Conservation (phyloP, 2,888 invertebrate species). For the Catocala fraxini region DNA sequence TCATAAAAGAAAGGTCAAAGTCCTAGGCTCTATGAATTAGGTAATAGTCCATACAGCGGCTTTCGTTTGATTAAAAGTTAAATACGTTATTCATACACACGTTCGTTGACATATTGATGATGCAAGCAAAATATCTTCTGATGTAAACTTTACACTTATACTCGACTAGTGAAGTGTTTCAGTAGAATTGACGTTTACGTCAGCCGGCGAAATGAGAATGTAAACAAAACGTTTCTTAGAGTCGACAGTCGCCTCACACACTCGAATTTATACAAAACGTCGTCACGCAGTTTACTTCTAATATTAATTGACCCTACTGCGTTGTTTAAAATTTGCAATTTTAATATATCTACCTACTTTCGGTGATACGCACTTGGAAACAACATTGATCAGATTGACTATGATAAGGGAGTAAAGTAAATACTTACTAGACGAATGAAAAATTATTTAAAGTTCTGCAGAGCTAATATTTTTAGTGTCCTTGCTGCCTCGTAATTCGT, state of each 20-base stretch:
- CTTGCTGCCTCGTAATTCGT: too few relatives aligned
- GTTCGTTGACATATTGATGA: conserved; percentile 36
- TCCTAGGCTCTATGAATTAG: too few relatives aligned
- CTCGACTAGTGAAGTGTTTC: conserved; percentile 31
- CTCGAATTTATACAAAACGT: conserved; percentile 8
- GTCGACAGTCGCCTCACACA: conserved; percentile 6
- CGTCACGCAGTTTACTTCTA: not conserved
- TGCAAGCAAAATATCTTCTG: conserved; percentile 50
- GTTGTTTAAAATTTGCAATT: conserved; percentile 6
- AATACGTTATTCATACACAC: not conserved
- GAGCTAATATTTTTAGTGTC: too few relatives aligned
- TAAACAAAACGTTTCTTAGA: conserved; percentile 55
- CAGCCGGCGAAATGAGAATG: conserved; percentile 53
- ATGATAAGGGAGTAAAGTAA: too few relatives aligned
- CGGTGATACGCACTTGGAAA: not conserved
- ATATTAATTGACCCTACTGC: conserved; percentile 7
- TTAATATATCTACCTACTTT: not conserved
- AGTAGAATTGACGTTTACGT: conserved; percentile 57
- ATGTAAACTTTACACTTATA: conserved; percentile 49
- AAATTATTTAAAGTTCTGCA: too few relatives aligned
- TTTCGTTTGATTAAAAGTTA: too few relatives aligned
- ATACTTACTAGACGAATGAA: too few relatives aligned
- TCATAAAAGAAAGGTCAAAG: too few relatives aligned
- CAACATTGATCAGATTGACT: not conserved
- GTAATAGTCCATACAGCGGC: conserved; percentile 4